Conservation (phyloP, 2,888 invertebrate species). For the Chaitophorus viminalis region DNA sequence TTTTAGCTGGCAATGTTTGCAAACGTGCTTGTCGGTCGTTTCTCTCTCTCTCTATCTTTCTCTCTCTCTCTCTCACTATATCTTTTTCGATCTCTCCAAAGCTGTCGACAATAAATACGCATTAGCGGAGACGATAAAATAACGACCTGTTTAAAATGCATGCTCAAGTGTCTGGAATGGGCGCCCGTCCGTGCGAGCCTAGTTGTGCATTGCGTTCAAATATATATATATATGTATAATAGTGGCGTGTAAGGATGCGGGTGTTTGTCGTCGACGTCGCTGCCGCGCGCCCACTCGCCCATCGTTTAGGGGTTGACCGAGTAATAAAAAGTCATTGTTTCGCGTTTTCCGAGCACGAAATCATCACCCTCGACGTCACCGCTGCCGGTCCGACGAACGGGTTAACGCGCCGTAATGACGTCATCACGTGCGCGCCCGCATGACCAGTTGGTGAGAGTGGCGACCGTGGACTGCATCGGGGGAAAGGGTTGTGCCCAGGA, state of each 20-base stretch:
- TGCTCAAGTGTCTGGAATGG: constrained; percentile 58
- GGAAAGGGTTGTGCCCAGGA: constrained; percentile 41
- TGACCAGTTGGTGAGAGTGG: constrained; percentile 6
- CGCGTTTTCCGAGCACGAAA: constrained; percentile 61
- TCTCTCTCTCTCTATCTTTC: background rate
- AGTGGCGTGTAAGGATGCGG: constrained; percentile 25
- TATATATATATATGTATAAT: background rate
- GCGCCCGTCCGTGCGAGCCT: constrained; percentile 5
- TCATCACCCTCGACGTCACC: constrained; percentile 23
- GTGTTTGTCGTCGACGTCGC: constrained; percentile 15
- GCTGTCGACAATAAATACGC: constrained; percentile 22
- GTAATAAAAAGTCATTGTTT: constrained; percentile 62
- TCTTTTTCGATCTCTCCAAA: background rate
- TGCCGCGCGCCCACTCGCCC: background rate
- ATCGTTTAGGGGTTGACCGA: constrained; percentile 61
- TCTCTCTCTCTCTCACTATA: background rate
- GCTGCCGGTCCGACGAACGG: constrained; percentile 36
- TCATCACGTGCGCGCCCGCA: constrained; percentile 40
- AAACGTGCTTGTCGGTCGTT: background rate
- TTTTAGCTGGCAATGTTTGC: background rate
- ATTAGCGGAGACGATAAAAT: constrained; percentile 36
- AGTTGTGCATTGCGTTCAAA: background rate
- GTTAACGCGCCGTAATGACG: constrained; percentile 42
- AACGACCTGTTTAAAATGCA: constrained; percentile 61
- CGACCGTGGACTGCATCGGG: background rate